Base-by-base conservation (phyloP, 2,113 vertebrate genomes). In the Poecilia latipinna region DNA sequence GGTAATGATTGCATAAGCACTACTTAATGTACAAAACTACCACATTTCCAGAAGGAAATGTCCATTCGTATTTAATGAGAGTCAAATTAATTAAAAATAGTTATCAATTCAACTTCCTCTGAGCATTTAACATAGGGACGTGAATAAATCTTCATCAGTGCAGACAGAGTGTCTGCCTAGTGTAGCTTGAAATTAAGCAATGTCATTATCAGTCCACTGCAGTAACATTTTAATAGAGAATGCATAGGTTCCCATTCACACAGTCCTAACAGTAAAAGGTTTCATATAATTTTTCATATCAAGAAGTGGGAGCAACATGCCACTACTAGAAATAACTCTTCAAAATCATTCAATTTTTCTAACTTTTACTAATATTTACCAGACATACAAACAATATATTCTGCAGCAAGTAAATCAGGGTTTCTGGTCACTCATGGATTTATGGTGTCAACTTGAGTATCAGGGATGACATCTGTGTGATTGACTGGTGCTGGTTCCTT, bases 401-500 rank as follows among this genome's bases (percentile, higher is more conserved):
- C 26, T 10, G 51, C 7, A 24, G 24, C 8, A 24, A 57, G 51
- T 3, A 57, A 24, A 57, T 57, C 51, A 67, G 12, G 15, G 44
- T 8, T 69, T 33, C 22, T 32, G 57, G 31, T 70, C 31, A 17
- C 10, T 26, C 54, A 61, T 37, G 12, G 19, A 42, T 65, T 57
- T 0, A 39, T 65, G 65, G 61, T 70, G 24, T 79, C 74, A 84
- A 84, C 63, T 81, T 75, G 22, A 31, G 61, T 15, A 60, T 22
- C 61, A 37, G 79, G 32, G 78, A 74, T 66, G 72, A 74, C 70
- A 82, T 83, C 76, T 28, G 44, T 72, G 15, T 79, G 79, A 87
- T 75, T 84, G 83, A 89, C 82, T 78, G 70, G 12, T 65, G 77
- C 70, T 65, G 80, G 61, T 8, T 62, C 67, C 39, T 44, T 88